These are phyloP conservation scores for Lamprologus lemairii DNA, from an alignment of 2,113 vertebrate species.

Conservation along the genomic window DNA sequence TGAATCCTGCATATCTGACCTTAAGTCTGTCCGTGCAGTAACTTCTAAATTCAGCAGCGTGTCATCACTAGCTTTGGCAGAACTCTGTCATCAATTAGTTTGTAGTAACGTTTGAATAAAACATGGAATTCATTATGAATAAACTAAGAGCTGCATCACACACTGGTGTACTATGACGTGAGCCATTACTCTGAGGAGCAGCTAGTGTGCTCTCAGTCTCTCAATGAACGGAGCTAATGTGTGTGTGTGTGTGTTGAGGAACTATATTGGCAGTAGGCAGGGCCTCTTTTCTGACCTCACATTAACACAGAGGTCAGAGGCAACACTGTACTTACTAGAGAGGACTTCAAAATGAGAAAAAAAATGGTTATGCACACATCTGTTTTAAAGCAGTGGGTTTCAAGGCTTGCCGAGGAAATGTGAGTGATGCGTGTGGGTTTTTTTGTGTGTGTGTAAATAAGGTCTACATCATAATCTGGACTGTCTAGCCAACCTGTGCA, in stretches of 20 bases:
- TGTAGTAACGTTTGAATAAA: constrained; percentile 16
- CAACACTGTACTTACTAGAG: neutral
- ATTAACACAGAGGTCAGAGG: constrained; percentile 20
- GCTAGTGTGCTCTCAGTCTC: neutral
- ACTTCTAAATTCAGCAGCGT: neutral
- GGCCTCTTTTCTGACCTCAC: neutral
- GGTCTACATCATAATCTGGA: neutral
- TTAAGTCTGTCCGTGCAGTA: neutral
- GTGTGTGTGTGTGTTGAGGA: neutral
- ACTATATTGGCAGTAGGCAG: neutral
- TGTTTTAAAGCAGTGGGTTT: neutral
- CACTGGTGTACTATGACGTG: neutral
- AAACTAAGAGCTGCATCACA: neutral
- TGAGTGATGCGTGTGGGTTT: neutral
- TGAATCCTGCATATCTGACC: neutral
- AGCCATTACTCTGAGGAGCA: constrained; percentile 19
- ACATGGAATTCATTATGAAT: constrained; percentile 13
- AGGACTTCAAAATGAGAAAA: neutral
- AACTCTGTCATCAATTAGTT: neutral
- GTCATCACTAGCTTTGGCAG: neutral
- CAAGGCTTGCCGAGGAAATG: neutral
- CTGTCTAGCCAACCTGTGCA: neutral
- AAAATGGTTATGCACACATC: neutral
- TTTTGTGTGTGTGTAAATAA: neutral
- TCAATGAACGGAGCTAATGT: neutral